Conservation (phyloP, 2,113 vertebrate species). For the Pangasianodon hypophthalmus region DNA sequence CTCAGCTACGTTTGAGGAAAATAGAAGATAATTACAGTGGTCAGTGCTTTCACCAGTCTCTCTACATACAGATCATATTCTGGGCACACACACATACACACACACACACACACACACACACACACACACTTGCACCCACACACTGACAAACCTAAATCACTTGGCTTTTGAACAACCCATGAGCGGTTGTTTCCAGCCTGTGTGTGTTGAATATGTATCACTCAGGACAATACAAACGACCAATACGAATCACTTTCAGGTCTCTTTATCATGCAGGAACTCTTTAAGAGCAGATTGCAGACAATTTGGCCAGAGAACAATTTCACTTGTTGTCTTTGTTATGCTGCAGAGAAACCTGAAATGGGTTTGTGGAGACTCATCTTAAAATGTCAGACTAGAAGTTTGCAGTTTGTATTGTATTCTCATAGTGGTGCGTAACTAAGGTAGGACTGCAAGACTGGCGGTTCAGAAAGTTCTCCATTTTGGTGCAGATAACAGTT, state of each 20-base stretch:
- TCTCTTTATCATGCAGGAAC: conserved; percentile 33
- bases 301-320: conserved; percentile 25
- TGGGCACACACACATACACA: conserved; percentile 3
- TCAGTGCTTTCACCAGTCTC: conserved; percentile 62
- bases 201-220: conserved; percentile 51
- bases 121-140: background rate
- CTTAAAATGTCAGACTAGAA: background rate
- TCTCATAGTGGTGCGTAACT: background rate
- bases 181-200: conserved; percentile 56
- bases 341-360: conserved; percentile 19
- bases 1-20: conserved; percentile 71
- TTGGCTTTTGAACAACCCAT: conserved; percentile 67
- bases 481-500: background rate
- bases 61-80: conserved; percentile 64
- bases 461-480: background rate
- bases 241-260: conserved; percentile 44
- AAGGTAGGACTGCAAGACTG: background rate
- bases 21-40: conserved; percentile 74
- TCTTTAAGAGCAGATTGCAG: conserved; percentile 36
- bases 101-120: conserved; percentile 58
- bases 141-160: conserved; percentile 63
- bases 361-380: background rate
- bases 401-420: background rate
- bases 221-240: conserved; percentile 48
- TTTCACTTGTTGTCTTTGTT: conserved; percentile 18